phyloP scores from a whole-genome alignment of 2,888 invertebrate species.

The Trissolcus japonicus region DNA sequence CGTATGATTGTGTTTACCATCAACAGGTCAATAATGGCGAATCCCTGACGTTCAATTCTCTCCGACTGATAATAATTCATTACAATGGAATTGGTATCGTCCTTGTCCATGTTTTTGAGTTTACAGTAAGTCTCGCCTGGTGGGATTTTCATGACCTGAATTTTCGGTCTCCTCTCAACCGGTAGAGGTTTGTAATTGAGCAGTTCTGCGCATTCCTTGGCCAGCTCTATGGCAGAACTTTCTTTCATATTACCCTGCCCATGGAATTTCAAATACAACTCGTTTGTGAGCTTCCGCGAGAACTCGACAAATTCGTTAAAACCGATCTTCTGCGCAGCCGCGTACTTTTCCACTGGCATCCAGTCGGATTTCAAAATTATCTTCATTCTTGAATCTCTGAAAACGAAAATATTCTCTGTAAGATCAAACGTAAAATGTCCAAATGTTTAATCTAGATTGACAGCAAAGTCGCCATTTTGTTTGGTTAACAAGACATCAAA shows the following conservation, averaged over 20 bases:
- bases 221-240: conserved; percentile 80
- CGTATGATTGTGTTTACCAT: conserved; percentile 10
- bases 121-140: conserved; percentile 82
- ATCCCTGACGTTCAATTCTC: not conserved
- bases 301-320: conserved; percentile 81
- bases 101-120: conserved; percentile 83
- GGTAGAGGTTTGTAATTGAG: conserved; percentile 78
- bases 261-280: conserved; percentile 84
- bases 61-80: conserved; percentile 88
- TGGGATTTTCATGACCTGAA: conserved; percentile 82
- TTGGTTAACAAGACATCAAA: not conserved
- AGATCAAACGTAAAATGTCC: no score
- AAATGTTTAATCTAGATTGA: no score
- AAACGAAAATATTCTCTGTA: conserved; percentile 5
- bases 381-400: conserved; percentile 83
- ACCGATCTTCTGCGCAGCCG: conserved; percentile 77
- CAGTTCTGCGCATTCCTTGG: conserved; percentile 79
- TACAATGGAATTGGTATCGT: conserved; percentile 88
- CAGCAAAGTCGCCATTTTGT: not conserved
- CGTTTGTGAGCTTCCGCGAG: conserved; percentile 79
- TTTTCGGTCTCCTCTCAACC: conserved; percentile 76
- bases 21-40: conserved; percentile 23
- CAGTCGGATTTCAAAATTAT: conserved; percentile 71
- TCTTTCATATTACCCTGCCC: conserved; percentile 88
- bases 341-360: conserved; percentile 83